phyloP scores from a whole-genome alignment of 2,113 vertebrate genomes.

The Genyomyrus donnyi region DNA sequence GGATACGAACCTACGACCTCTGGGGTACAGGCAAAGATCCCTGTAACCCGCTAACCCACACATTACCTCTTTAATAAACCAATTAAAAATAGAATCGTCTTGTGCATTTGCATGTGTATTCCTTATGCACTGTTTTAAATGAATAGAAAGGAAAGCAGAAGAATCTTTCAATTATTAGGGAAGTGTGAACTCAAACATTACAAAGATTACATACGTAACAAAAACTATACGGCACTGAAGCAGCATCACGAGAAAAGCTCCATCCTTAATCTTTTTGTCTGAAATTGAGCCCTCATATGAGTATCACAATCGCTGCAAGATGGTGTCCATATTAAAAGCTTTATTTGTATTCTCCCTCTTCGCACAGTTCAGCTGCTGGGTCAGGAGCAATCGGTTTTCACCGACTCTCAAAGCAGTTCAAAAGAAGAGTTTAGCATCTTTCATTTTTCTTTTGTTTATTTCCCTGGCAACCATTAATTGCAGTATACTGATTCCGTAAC shows the following conservation, averaged over 20 bases:
- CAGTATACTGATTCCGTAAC: conserved; percentile 36
- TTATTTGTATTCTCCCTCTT: conserved; percentile 52
- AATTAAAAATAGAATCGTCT: neutral
- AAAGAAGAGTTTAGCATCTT: conserved; percentile 39
- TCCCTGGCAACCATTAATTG: conserved; percentile 37
- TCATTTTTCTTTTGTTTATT: conserved; percentile 44
- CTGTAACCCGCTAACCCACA: neutral
- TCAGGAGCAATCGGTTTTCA: conserved; percentile 48
- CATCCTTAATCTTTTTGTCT: conserved; percentile 34
- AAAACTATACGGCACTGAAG: neutral
- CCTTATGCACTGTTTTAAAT: neutral
- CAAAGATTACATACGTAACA: neutral
- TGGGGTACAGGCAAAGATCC: neutral
- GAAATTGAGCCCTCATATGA: conserved; percentile 37
- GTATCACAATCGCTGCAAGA: conserved; percentile 24
- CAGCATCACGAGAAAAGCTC: conserved; percentile 27
- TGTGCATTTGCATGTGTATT: neutral
- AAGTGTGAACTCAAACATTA: neutral
- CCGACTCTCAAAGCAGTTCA: conserved; percentile 32
- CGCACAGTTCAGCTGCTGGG: conserved; percentile 37
- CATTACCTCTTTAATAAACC: neutral
- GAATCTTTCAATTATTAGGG: neutral
- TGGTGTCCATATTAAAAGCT: conserved; percentile 33
- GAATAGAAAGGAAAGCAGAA: neutral
- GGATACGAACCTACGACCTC: neutral